Evolutionary conservation across 1,140 invertebrate genomes (phyloP), one percentile per base, ranked within the genome.

Genomic region (Cecropterus lyciades): DNA sequence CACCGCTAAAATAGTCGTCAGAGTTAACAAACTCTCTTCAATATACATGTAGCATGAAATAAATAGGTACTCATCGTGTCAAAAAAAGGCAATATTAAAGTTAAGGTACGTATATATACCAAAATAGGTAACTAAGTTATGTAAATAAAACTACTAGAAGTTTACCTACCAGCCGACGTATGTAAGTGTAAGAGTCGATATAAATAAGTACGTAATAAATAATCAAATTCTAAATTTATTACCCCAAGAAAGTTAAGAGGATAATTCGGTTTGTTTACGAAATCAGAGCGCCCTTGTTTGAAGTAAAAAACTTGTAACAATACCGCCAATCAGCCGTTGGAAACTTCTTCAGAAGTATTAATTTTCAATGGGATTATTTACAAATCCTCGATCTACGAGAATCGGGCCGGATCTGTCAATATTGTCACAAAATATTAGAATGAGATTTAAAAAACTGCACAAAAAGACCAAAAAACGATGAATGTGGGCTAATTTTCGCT

Each of bases 361-460:
- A 87, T 90, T 86, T 89, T 88, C 80, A 88, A 91, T 88, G 69
- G 83, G 82, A 87, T 90, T 90, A 91, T 89, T 89, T 90, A 88
- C 85, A 88, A 89, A 87, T 87, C 77, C 84, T 83, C 80, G 65
- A 87, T 72, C 33, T 51, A 43, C 37, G 69, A 78, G 55, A 64
- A 56, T 52, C 56, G 74, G 82, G 78, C 76, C 27, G 67, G 63
- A 84, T 69, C 86, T 87, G 87, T 91, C 89, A 89, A 89, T 91
- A 86, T 90, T 91, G 82, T 89, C 82, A 89, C 82, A 87, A 85
- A 87, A 85, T 80, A 88, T 84, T 75, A 70, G 42, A 72, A 69
- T 65, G 66, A 64, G 37, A 72, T 10, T 68, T 68, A 77, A 79
- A 75, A 64, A 33, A 20, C 4, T 16, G 30, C 45, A 55, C 56